phyloP scores from a whole-genome alignment of 2,113 vertebrate genomes.

The Chamaea fasciata region DNA sequence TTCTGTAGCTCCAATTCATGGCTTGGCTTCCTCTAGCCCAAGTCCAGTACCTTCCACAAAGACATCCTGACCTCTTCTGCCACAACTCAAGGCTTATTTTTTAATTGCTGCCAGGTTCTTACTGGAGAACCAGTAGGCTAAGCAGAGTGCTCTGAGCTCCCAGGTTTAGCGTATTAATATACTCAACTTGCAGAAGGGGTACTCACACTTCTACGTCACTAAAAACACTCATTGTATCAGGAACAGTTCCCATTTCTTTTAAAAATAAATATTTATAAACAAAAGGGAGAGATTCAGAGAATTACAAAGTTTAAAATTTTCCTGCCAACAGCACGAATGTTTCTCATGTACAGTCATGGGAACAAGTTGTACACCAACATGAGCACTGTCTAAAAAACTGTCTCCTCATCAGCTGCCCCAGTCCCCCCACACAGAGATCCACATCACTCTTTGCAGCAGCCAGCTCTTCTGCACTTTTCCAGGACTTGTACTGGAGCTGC shows the following conservation, averaged over 20 bases:
- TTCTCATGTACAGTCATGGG: constrained; percentile 32
- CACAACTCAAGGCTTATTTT: background rate
- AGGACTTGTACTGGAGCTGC: background rate
- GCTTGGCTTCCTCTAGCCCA: background rate
- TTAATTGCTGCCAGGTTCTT: background rate
- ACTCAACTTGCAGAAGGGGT: background rate
- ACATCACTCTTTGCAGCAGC: background rate
- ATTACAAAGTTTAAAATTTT: constrained; percentile 50
- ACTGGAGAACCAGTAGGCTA: background rate
- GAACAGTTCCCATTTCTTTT: constrained; percentile 62
- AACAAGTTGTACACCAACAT: constrained; percentile 43
- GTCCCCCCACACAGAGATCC: background rate
- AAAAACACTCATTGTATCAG: background rate
- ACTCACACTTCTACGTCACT: background rate
- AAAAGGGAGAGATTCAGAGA: constrained; percentile 59
- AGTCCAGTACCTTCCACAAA: background rate
- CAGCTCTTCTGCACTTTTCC: background rate
- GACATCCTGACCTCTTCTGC: background rate
- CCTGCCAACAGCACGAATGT: constrained; percentile 55
- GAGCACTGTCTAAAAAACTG: background rate
- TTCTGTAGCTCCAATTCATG: background rate
- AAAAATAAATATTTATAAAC: constrained; percentile 83
- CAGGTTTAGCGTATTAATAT: background rate
- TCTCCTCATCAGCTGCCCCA: background rate
- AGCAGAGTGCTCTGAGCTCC: background rate